Percentiles rank a stretch among this genome's conserved stretches.
Evolutionary conservation across 2,797 vertebrate species (phyloP).

Genomic region (Gobionotothen gibberifrons): DNA sequence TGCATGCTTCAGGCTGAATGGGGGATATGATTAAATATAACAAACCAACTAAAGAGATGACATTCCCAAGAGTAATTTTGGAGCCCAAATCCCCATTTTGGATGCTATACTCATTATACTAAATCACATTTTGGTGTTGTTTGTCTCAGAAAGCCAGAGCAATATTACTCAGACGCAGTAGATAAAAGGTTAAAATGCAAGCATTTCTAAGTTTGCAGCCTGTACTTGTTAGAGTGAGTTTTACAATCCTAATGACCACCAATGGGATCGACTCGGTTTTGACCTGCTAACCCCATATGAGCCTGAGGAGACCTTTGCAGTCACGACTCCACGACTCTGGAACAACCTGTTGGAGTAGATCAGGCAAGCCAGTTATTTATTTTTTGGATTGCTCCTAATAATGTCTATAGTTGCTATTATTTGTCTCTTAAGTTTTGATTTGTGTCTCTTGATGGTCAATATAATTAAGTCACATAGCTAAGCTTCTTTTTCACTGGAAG

Average conservation of each 20-base stretch:
- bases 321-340: not conserved
- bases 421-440: not conserved
- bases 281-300: not conserved
- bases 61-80: constrained; percentile 36
- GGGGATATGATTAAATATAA: constrained; percentile 55
- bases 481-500: constrained; percentile 8
- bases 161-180: not conserved
- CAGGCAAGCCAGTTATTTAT: not conserved
- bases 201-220: not conserved
- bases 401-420: not conserved
- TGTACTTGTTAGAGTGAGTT: not conserved
- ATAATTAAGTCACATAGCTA: constrained; percentile 4
- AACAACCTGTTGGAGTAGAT: not conserved
- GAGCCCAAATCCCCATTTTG: constrained; percentile 26
- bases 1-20: constrained; percentile 41
- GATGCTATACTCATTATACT: constrained; percentile 13
- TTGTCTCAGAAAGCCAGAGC: constrained; percentile 10
- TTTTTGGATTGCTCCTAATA: not conserved
- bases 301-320: not conserved
- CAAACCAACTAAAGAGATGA: constrained; percentile 43
- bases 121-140: constrained; percentile 19
- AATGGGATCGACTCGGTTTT: not conserved
- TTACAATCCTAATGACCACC: constrained; percentile 14
- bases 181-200: not conserved
- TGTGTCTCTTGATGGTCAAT: not conserved